Evolutionary conservation across 2,797 vertebrate genomes (phyloP), one percentile per base, ranked within the genome.

Genomic region (Acanthis flammea): DNA sequence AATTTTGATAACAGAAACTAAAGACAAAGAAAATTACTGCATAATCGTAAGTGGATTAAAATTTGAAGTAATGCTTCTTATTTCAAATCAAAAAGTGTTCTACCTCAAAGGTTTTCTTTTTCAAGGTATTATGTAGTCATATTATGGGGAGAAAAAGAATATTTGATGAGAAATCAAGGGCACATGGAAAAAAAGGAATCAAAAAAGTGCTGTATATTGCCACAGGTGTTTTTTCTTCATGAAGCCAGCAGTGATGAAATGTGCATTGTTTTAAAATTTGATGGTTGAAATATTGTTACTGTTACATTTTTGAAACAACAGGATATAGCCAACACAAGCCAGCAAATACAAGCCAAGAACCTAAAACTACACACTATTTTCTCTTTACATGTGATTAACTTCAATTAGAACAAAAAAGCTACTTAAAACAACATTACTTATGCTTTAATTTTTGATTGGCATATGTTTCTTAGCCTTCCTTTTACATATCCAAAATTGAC

Each of bases 351-450:
- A 79, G 15, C 9, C 19, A 74, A 1, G 4, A 54, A 65, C 14
- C 7, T 54, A 65, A 57, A 86, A 44, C 19, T 6, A 12, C 1
- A 21, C 2, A 3, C 8, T 51, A 3, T 53, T 63, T 39, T n/a
- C 24, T 73, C 24, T 35, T 75, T 61, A 53, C 86, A 74, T 16
- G 31, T 9, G 10, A 39, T 31, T 27, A 60, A 13, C 7, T 23
- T 37, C 31, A 62, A 39, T 48, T 44, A 6, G 5, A 80, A 17
- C 10, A 79, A 71, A 79, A 63, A 63, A 24, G 4, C 6, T 22
- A 47, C 25, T 42, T 41, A n/a, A 55, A 85, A 31, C 5, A 85
- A 31, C 5, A 8, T 50, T 93, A 98, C 98, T 97, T 83, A 28
- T 24, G 0, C 24, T 70, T 72, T 76, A 19, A 53, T 18, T 86